Evolutionary conservation across 2,888 invertebrate genomes (phyloP).

Genomic region (Agonopterix subpropinquella): DNA sequence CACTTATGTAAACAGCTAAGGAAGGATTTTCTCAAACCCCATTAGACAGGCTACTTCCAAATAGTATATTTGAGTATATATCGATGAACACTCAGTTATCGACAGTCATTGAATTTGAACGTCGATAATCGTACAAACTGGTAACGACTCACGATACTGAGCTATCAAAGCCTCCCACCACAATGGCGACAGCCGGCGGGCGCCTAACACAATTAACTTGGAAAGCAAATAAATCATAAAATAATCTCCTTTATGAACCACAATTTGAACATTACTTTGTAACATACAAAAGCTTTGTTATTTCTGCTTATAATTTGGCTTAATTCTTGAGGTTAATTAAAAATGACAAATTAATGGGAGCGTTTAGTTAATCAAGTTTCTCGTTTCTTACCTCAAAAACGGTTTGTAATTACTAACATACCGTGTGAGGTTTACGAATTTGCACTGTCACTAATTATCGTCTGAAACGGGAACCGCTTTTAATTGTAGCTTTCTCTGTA

Average conservation of each 20-base stretch:
- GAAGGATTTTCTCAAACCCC: background rate
- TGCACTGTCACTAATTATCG: slow-evolving; percentile 58
- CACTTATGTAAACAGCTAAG: too few species aligned
- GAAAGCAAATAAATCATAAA: slow-evolving; percentile 58
- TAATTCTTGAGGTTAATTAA: slow-evolving; percentile 41
- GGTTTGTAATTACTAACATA: slow-evolving; percentile 57
- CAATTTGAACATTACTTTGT: slow-evolving; percentile 39
- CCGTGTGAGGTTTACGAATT: slow-evolving; percentile 38
- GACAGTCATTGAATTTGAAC: slow-evolving; percentile 28
- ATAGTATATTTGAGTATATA: background rate
- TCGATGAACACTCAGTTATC: slow-evolving; percentile 17
- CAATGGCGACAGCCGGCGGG: slow-evolving; percentile 39
- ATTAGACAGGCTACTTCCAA: background rate
- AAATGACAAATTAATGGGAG: slow-evolving; percentile 53
- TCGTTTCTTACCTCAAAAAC: slow-evolving; percentile 43
- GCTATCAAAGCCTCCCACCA: too few species aligned
- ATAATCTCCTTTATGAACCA: slow-evolving; percentile 32
- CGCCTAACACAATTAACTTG: slow-evolving; percentile 51
- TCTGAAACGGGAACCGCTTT: slow-evolving; percentile 53
- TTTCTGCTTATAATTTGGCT: slow-evolving; percentile 10
- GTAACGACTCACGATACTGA: slow-evolving; percentile 17
- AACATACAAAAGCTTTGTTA: slow-evolving; percentile 10
- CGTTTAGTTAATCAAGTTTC: slow-evolving; percentile 52
- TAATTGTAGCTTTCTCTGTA: slow-evolving; percentile 61
- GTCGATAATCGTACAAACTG: slow-evolving; percentile 19